Evolutionary conservation across 2,888 invertebrate genomes (phyloP), one percentile per base, ranked within the genome.

Genomic region (Heliconius hortense): DNA sequence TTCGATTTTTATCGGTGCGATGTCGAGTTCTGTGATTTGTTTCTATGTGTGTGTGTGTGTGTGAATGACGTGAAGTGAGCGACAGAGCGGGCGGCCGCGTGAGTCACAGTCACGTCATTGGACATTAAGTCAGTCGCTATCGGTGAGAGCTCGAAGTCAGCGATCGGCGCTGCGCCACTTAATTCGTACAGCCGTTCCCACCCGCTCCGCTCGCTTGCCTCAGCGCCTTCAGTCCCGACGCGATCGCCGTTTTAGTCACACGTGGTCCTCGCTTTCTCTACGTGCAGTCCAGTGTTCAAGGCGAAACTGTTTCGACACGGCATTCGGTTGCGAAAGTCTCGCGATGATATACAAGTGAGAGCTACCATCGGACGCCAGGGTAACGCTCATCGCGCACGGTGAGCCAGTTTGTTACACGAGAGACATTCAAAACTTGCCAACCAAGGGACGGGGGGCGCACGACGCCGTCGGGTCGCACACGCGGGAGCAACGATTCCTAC

Each of bases 321-420:
- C 86, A 86, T 84, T 90, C 89, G 91, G 86, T 94, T 93, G 90
- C 93, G 93, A 93, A 93, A 93, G 93, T 93, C 85, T 89, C 93
- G 93, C 93, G 92, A 94, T 94, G 94, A 93, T 93, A 92, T 93
- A 93, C 89, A 94, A 94, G 93, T 94, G 93, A 93, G 94, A 93
- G 92, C 89, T 86, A 87, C 85, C 88, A 88, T 87, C 85, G 84
- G 86, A 89, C 90, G 89, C 85, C 89, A 88, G 90, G 89, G 90
- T 92, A 91, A 89, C 90, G 93, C 93, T 94, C 93, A 92, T 92
- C 93, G 90, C 87, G 85, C 88, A 87, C 90, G 93, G 93, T 93
- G 93, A 90, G 93, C 93, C 88, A 90, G 86, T 91, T 92, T 87
- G 86, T 86, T 85, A 83, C 80, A 89, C 87, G 84, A 90, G 87